These are phyloP conservation scores for Xiphophorus maculatus DNA, from an alignment of 2,113 vertebrate species.

Conservation along the genomic window DNA sequence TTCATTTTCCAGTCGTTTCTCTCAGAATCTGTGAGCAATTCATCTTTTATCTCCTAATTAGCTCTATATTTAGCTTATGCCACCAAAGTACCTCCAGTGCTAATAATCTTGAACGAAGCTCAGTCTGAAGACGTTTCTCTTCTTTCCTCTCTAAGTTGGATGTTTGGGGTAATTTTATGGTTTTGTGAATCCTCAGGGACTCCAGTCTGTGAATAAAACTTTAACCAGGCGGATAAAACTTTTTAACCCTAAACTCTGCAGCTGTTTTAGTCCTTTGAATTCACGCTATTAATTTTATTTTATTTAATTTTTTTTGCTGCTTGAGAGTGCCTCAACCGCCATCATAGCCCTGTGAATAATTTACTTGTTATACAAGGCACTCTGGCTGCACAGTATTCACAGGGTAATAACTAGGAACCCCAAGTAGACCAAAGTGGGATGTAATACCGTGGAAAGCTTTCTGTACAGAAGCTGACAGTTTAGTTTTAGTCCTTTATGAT, in stretches of 20 bases:
- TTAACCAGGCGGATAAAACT: conserved; percentile 65
- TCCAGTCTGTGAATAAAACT: conserved; percentile 60
- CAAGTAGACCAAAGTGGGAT: not conserved
- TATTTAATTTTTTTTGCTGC: conserved; percentile 57
- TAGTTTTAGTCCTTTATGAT: not conserved
- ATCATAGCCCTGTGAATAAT: conserved; percentile 74
- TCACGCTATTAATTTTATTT: conserved; percentile 64
- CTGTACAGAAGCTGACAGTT: conserved; percentile 17
- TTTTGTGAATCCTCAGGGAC: conserved; percentile 34
- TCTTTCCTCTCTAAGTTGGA: not conserved
- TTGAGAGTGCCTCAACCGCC: conserved; percentile 57
- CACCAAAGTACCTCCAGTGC: not conserved
- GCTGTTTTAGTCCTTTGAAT: conserved; percentile 50
- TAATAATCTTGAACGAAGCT: not conserved
- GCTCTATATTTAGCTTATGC: not conserved
- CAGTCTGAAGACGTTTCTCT: not conserved
- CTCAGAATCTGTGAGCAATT: not conserved
- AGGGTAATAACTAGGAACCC: conserved; percentile 26
- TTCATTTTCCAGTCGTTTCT: not conserved
- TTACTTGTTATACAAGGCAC: conserved; percentile 64
- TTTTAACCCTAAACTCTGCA: conserved; percentile 64
- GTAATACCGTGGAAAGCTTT: conserved; percentile 45
- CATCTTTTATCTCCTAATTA: not conserved
- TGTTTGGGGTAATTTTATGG: conserved; percentile 27
- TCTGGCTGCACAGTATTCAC: conserved; percentile 21